Evolutionary conservation across 1,140 invertebrate genomes (phyloP).

Genomic region (Cheumatopsyche charites): DNA sequence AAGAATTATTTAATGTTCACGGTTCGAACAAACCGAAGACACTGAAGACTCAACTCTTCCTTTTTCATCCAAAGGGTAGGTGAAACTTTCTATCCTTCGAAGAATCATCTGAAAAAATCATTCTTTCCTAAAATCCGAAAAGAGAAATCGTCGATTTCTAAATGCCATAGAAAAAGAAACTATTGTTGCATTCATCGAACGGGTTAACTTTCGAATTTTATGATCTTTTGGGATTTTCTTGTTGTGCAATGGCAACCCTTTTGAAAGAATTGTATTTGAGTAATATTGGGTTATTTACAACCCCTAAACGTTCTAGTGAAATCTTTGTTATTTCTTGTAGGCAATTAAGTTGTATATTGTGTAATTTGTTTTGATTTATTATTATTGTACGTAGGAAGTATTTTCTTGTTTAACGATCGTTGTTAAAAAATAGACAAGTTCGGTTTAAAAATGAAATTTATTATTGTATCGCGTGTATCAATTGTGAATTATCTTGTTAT

Average conservation of each 20-base stretch:
- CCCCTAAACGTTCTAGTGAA: too few species aligned
- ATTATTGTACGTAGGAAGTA: too few species aligned
- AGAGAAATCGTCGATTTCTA: background rate
- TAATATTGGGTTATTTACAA: too few species aligned
- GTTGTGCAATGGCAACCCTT: background rate
- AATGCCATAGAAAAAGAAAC: background rate
- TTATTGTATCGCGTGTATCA: too few species aligned
- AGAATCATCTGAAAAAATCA: background rate
- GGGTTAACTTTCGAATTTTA: conserved; percentile 22
- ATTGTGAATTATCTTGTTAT: too few species aligned
- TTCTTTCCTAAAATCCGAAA: background rate
- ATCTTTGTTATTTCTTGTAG: too few species aligned
- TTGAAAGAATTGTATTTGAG: background rate
- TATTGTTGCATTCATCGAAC: background rate
- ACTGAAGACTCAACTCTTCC: conserved; percentile 3
- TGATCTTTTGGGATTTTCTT: background rate
- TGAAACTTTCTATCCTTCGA: conserved; percentile 1
- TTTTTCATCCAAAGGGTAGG: conserved; percentile 4
- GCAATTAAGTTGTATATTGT: too few species aligned
- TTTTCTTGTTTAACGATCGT: too few species aligned
- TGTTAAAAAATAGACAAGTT: too few species aligned
- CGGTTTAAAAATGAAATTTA: too few species aligned
- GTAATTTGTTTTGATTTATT: too few species aligned
- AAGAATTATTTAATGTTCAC: background rate
- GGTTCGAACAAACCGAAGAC: background rate